These are phyloP conservation scores for Drosophila sproati DNA, from an alignment of 1,140 invertebrate species.

Conservation along the genomic window DNA sequence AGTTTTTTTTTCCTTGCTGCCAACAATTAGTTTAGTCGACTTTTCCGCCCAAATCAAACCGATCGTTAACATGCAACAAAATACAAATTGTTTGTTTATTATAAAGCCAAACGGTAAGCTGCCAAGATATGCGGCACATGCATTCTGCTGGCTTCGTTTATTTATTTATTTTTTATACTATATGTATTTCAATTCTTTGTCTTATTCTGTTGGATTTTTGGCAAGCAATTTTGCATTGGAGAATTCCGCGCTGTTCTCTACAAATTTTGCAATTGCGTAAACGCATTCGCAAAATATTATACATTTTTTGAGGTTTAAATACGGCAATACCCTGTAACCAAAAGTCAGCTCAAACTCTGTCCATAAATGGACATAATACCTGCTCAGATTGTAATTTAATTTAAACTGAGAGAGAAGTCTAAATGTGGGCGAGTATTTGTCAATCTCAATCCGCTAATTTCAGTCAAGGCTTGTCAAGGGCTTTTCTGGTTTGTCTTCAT, in stretches of 20 bases:
- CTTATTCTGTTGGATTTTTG: conserved; percentile 40
- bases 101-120: conserved; percentile 43
- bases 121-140: conserved; percentile 50
- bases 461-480: conserved; percentile 38
- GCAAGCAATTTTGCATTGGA: conserved; percentile 53
- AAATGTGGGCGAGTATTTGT: conserved; percentile 38
- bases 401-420: neutral
- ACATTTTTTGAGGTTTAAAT: neutral
- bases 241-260: conserved; percentile 53
- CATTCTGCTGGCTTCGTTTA: conserved; percentile 50
- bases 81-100: conserved; percentile 43
- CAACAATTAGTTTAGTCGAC: conserved; percentile 46
- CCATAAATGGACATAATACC: neutral
- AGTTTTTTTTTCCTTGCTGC: conserved; percentile 34
- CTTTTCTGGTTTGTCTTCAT: conserved; percentile 5
- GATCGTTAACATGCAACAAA: conserved; percentile 39
- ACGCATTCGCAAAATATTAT: conserved; percentile 44
- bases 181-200: neutral
- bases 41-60: conserved; percentile 34
- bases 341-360: neutral
- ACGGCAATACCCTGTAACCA: neutral
- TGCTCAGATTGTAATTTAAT: neutral
- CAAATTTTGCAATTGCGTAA: conserved; percentile 66
- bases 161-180: conserved; percentile 44
- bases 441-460: conserved; percentile 13